phyloP scores from a whole-genome alignment of 2,113 vertebrate species.

The Tringa solitaria region DNA sequence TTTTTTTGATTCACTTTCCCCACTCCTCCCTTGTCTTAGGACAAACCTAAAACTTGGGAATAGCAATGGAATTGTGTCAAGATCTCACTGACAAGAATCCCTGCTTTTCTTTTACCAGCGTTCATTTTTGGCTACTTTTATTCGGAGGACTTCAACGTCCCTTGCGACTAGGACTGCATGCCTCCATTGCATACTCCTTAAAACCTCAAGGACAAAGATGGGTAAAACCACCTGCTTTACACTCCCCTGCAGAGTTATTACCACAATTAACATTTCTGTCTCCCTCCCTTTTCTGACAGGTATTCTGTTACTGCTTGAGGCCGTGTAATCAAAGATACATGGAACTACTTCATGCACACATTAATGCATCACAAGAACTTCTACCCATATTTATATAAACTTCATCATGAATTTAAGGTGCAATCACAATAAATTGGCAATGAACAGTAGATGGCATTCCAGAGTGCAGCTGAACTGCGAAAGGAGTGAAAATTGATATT shows the following conservation, averaged over 20 bases:
- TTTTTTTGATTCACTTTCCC: not conserved
- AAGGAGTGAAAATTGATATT: not conserved
- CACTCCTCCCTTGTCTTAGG: not conserved
- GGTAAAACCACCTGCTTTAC: not conserved
- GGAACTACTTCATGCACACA: constrained; percentile 72
- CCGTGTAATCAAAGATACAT: constrained; percentile 76
- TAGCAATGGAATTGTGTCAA: constrained; percentile 76
- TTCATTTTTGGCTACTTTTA: constrained; percentile 77
- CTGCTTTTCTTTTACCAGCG: constrained; percentile 75
- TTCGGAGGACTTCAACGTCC: constrained; percentile 77
- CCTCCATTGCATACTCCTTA: constrained; percentile 39
- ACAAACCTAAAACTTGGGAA: constrained; percentile 81
- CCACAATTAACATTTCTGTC: not conserved
- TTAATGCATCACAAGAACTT: constrained; percentile 76
- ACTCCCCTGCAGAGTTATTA: too few relatives aligned
- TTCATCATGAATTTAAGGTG: constrained; percentile 80
- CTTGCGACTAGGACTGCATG: constrained; percentile 77
- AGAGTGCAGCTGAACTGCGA: not conserved
- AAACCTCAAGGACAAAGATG: not conserved
- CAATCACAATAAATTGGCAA: not conserved
- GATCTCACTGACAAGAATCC: constrained; percentile 77
- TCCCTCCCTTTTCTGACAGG: not conserved
- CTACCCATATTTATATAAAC: constrained; percentile 82
- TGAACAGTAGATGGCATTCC: not conserved
- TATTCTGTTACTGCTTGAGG: constrained; percentile 29